These are phyloP conservation scores for Mus minutoides DNA, from an alignment of 2,797 vertebrate species.

Conservation along the genomic window DNA sequence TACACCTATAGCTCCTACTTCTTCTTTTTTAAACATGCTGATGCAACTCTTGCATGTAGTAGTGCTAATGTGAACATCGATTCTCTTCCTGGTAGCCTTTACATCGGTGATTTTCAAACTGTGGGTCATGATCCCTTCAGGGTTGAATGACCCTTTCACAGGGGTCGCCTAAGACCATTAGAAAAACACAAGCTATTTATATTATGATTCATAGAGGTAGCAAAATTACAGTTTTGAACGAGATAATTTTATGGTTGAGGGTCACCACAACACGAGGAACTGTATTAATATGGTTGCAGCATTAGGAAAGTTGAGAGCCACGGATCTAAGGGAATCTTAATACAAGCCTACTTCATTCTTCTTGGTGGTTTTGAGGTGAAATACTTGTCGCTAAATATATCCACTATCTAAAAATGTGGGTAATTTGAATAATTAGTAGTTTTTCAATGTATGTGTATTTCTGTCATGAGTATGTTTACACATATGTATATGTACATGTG, in stretches of 20 bases:
- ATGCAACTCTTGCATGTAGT: background rate
- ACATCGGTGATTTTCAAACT: background rate
- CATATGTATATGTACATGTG: background rate
- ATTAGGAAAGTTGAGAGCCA: background rate
- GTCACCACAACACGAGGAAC: background rate
- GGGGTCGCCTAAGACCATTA: background rate
- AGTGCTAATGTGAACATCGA: background rate
- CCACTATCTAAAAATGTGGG: background rate
- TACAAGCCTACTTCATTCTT: slow-evolving; percentile 11
- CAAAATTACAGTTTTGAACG: background rate
- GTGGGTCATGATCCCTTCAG: background rate
- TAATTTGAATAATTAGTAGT: slow-evolving; percentile 22
- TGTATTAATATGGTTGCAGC: background rate
- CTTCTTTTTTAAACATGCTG: background rate
- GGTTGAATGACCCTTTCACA: background rate
- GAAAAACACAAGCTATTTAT: background rate
- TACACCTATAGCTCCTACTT: background rate
- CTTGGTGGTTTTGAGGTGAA: slow-evolving; percentile 7
- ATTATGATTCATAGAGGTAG: background rate
- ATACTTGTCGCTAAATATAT: slow-evolving; percentile 1
- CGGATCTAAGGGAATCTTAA: background rate
- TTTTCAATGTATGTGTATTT: background rate
- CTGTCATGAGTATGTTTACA: background rate
- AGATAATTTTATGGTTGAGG: background rate
- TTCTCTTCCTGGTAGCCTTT: background rate